Base-by-base conservation (phyloP, 2,113 vertebrate genomes). In the Silurus asotus region DNA sequence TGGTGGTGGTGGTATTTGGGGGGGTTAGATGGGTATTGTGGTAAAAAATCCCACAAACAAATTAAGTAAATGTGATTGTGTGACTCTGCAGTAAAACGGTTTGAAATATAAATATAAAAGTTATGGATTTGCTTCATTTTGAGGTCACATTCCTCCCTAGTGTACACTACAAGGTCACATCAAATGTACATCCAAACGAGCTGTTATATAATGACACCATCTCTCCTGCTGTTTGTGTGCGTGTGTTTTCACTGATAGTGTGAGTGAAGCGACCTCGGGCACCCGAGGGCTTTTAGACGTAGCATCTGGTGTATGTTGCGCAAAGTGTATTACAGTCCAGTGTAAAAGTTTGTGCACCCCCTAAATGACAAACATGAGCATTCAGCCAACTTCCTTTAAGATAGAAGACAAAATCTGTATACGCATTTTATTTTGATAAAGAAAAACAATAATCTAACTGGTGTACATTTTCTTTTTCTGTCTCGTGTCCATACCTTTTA, bases 181-280 rank as follows among this genome's bases (percentile, higher is more conserved):
- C 74, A 55, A 9, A 53, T 7, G 6, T 11, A 76, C 23, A 11
- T 25, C 51, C 74, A 55, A 76, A 76, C 15, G 23, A 76, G 51
- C 74, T 13, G 51, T 76, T 76, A 76, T 76, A 5, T 76, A 55
- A 76, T 55, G 49, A 53, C 49, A 76, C 74, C 49, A 75, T 75
- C 20, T 75, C 20, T 76, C 74, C 14, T 76, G 74, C 74, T 76
- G 74, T 37, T 28, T 69, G 7, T 62, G 14, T 20, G 8, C 45
- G 10, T 51, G 72, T 75, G 72, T 75, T 53, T 51, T 75, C 6
- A 55, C 74, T 76, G 14, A n/a, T 25, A 13, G 23, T 53, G 49
- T 53, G 23, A 76, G 49, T 53, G 23, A 76, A 55, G 6, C 25
- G 49, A 77, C 74, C 74, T 55, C 0, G 10, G 37, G 37, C 37